Conservation (phyloP, 2,888 invertebrate genomes). For the Scaptomyza reducta region DNA sequence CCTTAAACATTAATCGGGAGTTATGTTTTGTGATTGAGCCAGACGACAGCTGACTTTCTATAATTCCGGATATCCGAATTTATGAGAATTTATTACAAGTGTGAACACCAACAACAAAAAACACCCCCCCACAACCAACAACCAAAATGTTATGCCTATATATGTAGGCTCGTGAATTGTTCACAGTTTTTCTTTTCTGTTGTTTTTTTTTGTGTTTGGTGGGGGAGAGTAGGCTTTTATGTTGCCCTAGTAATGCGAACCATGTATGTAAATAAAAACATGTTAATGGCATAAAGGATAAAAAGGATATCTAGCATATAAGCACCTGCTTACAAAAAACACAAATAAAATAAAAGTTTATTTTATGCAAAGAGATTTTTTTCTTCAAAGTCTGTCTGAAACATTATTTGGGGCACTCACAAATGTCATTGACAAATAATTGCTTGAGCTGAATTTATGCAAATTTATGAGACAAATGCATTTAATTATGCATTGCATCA, state of each 20-base stretch:
- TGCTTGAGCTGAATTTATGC: background rate
- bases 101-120: constrained; percentile 23
- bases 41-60: constrained; percentile 42
- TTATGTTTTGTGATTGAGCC: constrained; percentile 30
- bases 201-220: too few relatives aligned
- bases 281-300: constrained; percentile 10
- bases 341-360: constrained; percentile 11
- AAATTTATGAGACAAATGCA: background rate
- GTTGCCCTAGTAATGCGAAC: constrained; percentile 39
- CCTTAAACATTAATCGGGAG: background rate
- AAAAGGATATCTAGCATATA: constrained; percentile 18
- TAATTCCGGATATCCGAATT: constrained; percentile 34
- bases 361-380: constrained; percentile 42
- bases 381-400: constrained; percentile 29
- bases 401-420: constrained; percentile 35
- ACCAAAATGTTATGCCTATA: constrained; percentile 10
- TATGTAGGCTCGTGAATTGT: constrained; percentile 6
- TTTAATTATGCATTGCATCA: constrained; percentile 14
- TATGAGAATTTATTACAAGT: constrained; percentile 40
- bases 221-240: constrained; percentile 1
- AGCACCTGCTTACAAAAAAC: constrained; percentile 25
- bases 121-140: background rate
- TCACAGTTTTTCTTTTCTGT: background rate
- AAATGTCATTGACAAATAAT: background rate
- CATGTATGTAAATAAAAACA: constrained; percentile 18